Evolutionary conservation across 2,888 invertebrate genomes (phyloP), one percentile per base, ranked within the genome.

Genomic region (Drosophila kanekoi): DNA sequence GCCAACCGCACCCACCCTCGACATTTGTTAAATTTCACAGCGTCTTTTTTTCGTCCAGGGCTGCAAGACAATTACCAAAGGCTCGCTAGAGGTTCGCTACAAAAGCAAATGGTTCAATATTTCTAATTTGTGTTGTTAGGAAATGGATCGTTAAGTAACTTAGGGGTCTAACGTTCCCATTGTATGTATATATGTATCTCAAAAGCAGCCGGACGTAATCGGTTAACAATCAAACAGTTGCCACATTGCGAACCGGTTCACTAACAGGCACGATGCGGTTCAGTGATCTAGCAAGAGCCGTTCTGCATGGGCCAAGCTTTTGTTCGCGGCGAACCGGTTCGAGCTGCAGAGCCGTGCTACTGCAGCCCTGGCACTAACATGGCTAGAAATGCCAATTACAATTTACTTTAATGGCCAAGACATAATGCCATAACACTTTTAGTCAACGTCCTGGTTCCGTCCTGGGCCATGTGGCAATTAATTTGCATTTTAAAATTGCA

Each of bases 401-500:
- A 81, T 86, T 86, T 86, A 72, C 77, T 87, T 87, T 84, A 88
- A 88, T 88, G 87, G 80, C 63, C 54, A 77, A 77, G 77, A 64
- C 61, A 60, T 71, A 70, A 79, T 69, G 60, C 72, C 77, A 79
- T 79, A 79, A 79, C 77, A 79, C 72, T 73, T 79, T 76, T 60
- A 61, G 70, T 49, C 75, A 72, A 61, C 49, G 43, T 32, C 20
- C 52, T 35, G 13, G 41, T 76, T 70, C 81, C 74, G 54, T 47
- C 35, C 51, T 60, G 86, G 88, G 86, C 84, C 84, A 86, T 88
- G 87, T 82, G 71, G 82, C 90, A 90, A 90, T 91, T 91, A 91
- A 91, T 91, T 91, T 91, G 89, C 91, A 91, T 91, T 89, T 89
- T 82, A 74, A 90, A 91, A 90, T 89, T 89, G 89, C 89, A 89